These are phyloP conservation scores for Hypsibius dujardini DNA, from an alignment of 1,140 invertebrate genomes.

Conservation along the genomic window DNA sequence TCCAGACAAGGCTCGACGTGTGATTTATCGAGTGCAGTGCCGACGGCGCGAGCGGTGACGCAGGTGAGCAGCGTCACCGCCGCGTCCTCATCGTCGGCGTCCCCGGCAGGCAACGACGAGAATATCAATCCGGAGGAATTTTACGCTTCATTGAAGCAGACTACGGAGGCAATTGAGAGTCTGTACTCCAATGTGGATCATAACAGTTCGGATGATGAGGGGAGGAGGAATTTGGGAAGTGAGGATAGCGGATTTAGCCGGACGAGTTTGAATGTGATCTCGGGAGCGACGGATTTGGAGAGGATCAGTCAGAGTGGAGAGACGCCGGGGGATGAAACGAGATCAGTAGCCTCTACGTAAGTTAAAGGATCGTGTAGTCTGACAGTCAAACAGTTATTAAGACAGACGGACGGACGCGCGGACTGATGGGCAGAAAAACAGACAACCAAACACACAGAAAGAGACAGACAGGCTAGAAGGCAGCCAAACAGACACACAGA, in stretches of 20 bases:
- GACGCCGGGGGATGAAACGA: no score
- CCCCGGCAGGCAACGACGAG: not conserved
- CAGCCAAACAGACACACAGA: no score
- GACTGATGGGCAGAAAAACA: no score
- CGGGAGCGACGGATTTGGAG: not conserved
- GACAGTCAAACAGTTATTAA: no score
- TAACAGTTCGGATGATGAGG: constrained; percentile 14
- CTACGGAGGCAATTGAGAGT: constrained; percentile 1
- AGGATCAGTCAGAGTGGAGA: not conserved
- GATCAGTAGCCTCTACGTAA: no score
- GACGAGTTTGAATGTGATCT: not conserved
- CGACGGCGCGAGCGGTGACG: not conserved
- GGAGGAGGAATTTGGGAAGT: not conserved
- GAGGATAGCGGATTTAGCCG: constrained; percentile 15
- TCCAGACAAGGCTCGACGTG: not conserved
- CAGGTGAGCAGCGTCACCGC: not conserved
- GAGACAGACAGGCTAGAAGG: no score
- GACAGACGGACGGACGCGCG: no score
- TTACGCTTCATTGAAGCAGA: constrained; percentile 5
- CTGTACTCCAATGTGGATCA: not conserved
- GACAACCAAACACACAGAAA: no score
- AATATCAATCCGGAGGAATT: constrained; percentile 5
- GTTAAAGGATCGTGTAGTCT: no score
- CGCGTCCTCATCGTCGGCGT: not conserved
- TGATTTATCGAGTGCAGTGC: not conserved